Evolutionary conservation across 1,140 invertebrate genomes (phyloP).

Genomic region (Pseudoatta argentina): DNA sequence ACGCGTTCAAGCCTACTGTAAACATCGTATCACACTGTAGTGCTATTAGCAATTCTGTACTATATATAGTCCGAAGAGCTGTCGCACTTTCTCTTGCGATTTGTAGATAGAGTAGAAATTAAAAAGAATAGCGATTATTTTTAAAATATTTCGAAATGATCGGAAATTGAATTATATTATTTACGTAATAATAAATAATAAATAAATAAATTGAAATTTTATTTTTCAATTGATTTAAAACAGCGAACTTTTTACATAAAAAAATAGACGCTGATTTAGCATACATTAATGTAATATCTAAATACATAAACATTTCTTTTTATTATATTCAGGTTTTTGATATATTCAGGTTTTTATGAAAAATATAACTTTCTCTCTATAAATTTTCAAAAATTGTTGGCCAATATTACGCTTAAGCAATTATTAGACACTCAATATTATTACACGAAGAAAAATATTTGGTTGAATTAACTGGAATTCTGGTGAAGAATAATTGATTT

Average conservation of each 20-base stretch:
- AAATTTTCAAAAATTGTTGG: background rate
- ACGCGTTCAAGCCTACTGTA: conserved; percentile 8
- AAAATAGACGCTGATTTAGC: background rate
- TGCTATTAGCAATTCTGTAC: conserved; percentile 3
- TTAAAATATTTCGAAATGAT: background rate
- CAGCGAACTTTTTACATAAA: background rate
- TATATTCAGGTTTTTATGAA: background rate
- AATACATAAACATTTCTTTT: too few relatives aligned
- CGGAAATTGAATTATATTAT: background rate
- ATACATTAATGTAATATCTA: background rate
- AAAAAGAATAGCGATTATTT: background rate
- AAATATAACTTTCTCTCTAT: background rate
- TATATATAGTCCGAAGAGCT: background rate
- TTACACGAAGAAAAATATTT: too few relatives aligned
- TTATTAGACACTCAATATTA: too few relatives aligned
- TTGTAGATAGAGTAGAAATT: background rate
- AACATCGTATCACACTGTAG: background rate
- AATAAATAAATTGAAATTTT: background rate
- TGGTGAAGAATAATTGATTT: too few relatives aligned
- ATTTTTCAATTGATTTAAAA: background rate
- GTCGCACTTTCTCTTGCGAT: conserved; percentile 9
- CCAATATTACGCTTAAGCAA: background rate
- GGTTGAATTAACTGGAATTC: too few relatives aligned
- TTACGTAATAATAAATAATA: background rate
- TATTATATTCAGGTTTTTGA: too few relatives aligned